Percentiles rank a stretch among this genome's conserved stretches.
These are phyloP conservation scores for Clinocottus analis DNA, from an alignment of 2,113 vertebrate species.

Conservation along the genomic window DNA sequence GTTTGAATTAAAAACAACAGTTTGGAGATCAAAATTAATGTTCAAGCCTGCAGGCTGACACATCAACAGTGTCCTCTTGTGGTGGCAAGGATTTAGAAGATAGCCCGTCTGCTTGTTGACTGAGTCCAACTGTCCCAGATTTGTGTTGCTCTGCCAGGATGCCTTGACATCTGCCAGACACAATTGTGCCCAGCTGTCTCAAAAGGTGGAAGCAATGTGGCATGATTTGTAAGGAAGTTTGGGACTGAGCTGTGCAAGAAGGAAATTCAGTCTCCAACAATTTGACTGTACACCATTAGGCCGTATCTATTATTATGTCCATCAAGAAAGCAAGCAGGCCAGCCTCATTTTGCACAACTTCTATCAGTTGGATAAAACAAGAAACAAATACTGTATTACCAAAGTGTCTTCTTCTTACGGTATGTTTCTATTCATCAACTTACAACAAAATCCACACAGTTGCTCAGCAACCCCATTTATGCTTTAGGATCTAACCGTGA, in stretches of 20 bases:
- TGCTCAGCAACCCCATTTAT: conserved; percentile 22
- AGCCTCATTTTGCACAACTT: conserved; percentile 31
- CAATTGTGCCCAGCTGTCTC: conserved; percentile 71
- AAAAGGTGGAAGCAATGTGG: conserved; percentile 66
- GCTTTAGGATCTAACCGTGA: conserved; percentile 5
- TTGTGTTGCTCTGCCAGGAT: conserved; percentile 68
- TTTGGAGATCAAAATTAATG: conserved; percentile 44
- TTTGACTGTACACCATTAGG: conserved; percentile 49
- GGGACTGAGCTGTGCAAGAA: conserved; percentile 37
- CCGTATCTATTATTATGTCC: conserved; percentile 64
- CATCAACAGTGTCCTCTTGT: conserved; percentile 79
- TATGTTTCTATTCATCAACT: not conserved
- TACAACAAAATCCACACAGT: not conserved
- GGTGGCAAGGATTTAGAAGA: conserved; percentile 55
- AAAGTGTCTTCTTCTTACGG: not conserved
- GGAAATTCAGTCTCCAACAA: conserved; percentile 44
- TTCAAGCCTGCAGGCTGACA: conserved; percentile 27
- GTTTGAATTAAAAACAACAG: conserved; percentile 36
- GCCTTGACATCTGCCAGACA: conserved; percentile 79
- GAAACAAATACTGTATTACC: not conserved
- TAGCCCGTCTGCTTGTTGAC: conserved; percentile 40
- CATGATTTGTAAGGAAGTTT: conserved; percentile 60
- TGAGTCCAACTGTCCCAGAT: conserved; percentile 68
- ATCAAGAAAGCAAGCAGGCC: conserved; percentile 56
- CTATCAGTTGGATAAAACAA: conserved; percentile 5